A percentile compares a stretch with the other conserved stretches of the same genome.
These are phyloP conservation scores for Sapayoa aenigma DNA, from an alignment of 2,113 vertebrate species.

Conservation along the genomic window DNA sequence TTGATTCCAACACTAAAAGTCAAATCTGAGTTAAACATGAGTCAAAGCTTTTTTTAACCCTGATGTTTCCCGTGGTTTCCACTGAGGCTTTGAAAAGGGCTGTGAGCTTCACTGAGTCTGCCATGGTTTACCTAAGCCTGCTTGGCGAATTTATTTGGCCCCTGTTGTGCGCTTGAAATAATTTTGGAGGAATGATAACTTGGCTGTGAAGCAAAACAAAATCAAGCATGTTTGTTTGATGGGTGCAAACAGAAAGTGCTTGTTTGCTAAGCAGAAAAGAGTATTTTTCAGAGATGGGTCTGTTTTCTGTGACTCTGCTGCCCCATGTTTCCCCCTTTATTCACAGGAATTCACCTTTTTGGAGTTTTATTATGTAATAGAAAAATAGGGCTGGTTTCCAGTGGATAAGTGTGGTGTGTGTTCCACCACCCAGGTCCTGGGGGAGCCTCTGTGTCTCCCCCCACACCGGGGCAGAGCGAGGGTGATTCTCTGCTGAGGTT, in stretches of 20 bases:
- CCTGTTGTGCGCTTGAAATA: conserved; percentile 3
- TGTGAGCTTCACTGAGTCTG: background rate
- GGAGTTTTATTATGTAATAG: background rate
- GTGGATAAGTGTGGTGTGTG: background rate
- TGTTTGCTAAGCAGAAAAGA: background rate
- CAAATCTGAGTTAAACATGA: background rate
- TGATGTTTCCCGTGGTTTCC: background rate
- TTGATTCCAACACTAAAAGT: background rate
- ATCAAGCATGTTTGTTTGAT: background rate
- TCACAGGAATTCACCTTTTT: background rate
- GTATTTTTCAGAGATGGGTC: background rate
- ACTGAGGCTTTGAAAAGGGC: background rate
- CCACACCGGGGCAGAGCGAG: fast-evolving
- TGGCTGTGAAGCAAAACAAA: conserved; percentile 18
- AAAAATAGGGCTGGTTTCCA: background rate
- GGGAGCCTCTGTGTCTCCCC: background rate
- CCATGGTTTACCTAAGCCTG: background rate
- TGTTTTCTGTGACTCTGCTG: background rate
- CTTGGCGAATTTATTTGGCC: conserved; percentile 19
- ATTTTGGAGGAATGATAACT: background rate
- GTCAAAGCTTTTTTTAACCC: background rate
- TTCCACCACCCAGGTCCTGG: background rate
- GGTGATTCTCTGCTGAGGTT: background rate
- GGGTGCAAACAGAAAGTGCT: background rate
- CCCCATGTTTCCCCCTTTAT: background rate